Percentiles rank a stretch among this genome's conserved stretches.
Evolutionary conservation across 2,797 vertebrate species (phyloP).

Genomic region (Taenioides sp.): DNA sequence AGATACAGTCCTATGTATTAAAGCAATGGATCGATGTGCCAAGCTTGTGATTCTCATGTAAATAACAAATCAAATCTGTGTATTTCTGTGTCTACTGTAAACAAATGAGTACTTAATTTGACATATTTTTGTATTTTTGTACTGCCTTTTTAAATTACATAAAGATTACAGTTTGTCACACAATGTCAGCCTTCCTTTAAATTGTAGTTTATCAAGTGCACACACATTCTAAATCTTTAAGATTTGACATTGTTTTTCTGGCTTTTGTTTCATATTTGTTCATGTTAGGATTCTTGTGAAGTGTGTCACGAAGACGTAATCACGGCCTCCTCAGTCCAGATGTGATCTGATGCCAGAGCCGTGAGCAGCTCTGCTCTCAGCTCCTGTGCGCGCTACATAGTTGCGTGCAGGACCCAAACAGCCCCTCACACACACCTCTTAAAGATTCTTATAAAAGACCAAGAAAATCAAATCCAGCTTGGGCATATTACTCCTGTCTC

Average conservation of each 20-base stretch:
- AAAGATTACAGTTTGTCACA: constrained; percentile 68
- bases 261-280: neutral
- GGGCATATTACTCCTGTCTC: constrained; percentile 45
- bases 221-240: neutral
- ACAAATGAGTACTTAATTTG: constrained; percentile 66
- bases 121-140: constrained; percentile 84
- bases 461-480: constrained; percentile 58
- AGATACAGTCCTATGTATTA: neutral
- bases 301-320: constrained; percentile 33
- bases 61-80: constrained; percentile 61
- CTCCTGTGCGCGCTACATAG: neutral
- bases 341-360: constrained; percentile 24
- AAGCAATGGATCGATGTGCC: constrained; percentile 30
- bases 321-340: constrained; percentile 19
- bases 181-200: constrained; percentile 21
- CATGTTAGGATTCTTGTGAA: constrained; percentile 38
- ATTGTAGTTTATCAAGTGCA: neutral
- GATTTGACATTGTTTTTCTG: neutral
- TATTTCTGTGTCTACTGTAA: constrained; percentile 78
- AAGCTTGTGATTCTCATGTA: constrained; percentile 58
- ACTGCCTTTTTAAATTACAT: constrained; percentile 75
- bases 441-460: constrained; percentile 33
- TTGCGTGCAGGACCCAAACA: constrained; percentile 45
- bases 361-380: constrained; percentile 8
- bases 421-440: constrained; percentile 33